Evolutionary conservation across 2,888 invertebrate species (phyloP).

Genomic region (Peribatodes rhomboidaria): DNA sequence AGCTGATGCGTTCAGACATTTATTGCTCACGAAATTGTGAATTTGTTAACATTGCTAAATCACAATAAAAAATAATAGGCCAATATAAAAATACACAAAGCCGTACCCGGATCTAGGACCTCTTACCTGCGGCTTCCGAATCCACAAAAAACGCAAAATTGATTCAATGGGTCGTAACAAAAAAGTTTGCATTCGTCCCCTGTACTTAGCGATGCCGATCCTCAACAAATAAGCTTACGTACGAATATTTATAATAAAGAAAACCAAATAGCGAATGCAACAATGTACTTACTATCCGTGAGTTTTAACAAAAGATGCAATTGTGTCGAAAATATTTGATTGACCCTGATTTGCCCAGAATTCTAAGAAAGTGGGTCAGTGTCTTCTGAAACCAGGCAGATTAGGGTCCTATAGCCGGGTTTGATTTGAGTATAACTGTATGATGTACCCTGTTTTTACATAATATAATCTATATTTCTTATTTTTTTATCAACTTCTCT

Average conservation of each 20-base stretch:
- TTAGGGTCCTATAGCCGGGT: background rate
- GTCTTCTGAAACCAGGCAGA: conserved; percentile 5
- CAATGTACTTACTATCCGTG: conserved; percentile 33
- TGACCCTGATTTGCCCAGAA: conserved; percentile 32
- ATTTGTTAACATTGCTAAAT: conserved; percentile 82
- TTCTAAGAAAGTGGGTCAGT: conserved; percentile 45
- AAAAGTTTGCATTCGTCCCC: conserved; percentile 76
- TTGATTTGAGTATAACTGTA: background rate
- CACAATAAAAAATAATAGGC: conserved; percentile 61
- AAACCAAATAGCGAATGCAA: conserved; percentile 51
- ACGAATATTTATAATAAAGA: conserved; percentile 68
- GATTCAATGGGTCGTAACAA: conserved; percentile 78
- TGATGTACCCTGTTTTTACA: too few relatives aligned
- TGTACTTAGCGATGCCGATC: conserved; percentile 79
- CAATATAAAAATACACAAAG: conserved; percentile 62
- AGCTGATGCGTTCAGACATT: conserved; percentile 81
- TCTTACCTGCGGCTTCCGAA: conserved; percentile 86
- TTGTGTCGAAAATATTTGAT: conserved; percentile 36
- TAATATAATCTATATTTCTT: too few relatives aligned
- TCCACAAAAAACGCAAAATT: conserved; percentile 80
- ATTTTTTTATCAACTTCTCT: too few relatives aligned
- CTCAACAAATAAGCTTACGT: conserved; percentile 81
- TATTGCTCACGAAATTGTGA: conserved; percentile 80
- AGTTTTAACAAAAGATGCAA: conserved; percentile 33
- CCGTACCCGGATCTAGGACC: conserved; percentile 80